Base-by-base conservation (phyloP, 2,888 invertebrate genomes). In the Ochlodes sylvanus region DNA sequence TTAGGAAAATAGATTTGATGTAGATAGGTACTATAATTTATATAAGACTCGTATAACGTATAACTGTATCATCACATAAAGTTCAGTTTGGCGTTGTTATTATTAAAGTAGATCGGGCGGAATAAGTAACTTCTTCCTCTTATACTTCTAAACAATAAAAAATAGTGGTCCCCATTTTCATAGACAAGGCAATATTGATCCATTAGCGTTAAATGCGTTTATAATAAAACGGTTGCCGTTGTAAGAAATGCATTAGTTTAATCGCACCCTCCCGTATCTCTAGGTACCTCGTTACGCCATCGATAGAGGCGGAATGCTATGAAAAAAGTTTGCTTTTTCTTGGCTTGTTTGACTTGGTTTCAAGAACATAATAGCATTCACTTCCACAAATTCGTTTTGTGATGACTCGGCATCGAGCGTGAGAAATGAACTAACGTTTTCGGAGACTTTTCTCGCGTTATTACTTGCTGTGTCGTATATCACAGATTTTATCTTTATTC, bases 371-470 rank as follows among this genome's bases (percentile, higher is more conserved):
- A 90, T 90, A 83, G 87, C 79, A 78, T 82, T 73, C 78, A 88
- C 88, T 90, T 91, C 90, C 87, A 87, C 85, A 88, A 88, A 86
- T 88, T 89, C 87, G 85, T 88, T 79, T 86, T 83, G 77, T 84
- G 87, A 87, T 89, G 88, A 89, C 85, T 87, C 79, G 82, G 73
- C 82, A 75, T 58, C 65, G 81, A 84, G 75, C 91, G 91, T 91
- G 91, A 90, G 90, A 92, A 91, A 82, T 79, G 76, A 82, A 85
- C 85, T 84, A 79, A 84, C 82, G 79, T 80, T 84, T 85, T 81
- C 74, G 77, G 70, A 76, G 76, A 73, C 76, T 79, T 77, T 76
- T 74, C 72, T 74, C 70, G 61, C 62, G 32, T 70, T 73, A 69
- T 63, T 58, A 69, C 67, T 54, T 55, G 60, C 64, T 72, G 44